Conservation (phyloP, 2,113 vertebrate genomes). For the Sporophila hypoxantha region DNA sequence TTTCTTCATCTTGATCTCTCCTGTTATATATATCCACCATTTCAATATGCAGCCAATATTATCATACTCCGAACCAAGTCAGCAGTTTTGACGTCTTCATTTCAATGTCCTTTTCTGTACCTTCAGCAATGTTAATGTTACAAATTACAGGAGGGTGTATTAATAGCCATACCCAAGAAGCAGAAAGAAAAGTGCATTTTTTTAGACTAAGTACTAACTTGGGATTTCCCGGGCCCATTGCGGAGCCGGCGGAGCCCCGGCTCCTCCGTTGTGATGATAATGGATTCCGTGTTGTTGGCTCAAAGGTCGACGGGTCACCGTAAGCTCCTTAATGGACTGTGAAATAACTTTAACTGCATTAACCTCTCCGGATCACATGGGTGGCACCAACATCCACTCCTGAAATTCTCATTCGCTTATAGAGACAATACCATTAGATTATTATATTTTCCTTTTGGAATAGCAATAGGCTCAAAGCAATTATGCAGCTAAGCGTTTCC, state of each 20-base stretch:
- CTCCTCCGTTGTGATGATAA: constrained; percentile 97
- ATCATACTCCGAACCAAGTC: constrained; percentile 70
- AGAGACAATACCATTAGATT: constrained; percentile 90
- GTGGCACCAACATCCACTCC: constrained; percentile 83
- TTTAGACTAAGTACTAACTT: constrained; percentile 86
- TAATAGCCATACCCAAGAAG: constrained; percentile 79
- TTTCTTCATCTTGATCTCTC: constrained; percentile 65
- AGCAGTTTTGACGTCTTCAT: constrained; percentile 83
- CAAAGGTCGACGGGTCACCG: constrained; percentile 92
- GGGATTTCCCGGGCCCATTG: constrained; percentile 86
- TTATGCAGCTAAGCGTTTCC: constrained; percentile 80
- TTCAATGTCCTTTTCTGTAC: constrained; percentile 85
- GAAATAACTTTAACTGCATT: constrained; percentile 99
- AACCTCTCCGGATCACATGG: constrained; percentile 95
- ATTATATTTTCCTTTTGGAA: constrained; percentile 81
- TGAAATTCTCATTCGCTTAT: constrained; percentile 83
- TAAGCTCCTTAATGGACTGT: constrained; percentile 99
- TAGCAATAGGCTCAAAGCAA: constrained; percentile 77
- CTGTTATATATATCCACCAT: constrained; percentile 52
- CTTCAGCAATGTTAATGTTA: constrained; percentile 87
- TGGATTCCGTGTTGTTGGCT: constrained; percentile 97
- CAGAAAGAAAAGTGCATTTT: constrained; percentile 78
- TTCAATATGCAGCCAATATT: constrained; percentile 62
- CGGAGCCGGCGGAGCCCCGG: constrained; percentile 75
- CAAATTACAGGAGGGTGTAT: constrained; percentile 82